These are phyloP conservation scores for Papilio demoleus DNA, from an alignment of 2,888 invertebrate genomes.

Conservation along the genomic window DNA sequence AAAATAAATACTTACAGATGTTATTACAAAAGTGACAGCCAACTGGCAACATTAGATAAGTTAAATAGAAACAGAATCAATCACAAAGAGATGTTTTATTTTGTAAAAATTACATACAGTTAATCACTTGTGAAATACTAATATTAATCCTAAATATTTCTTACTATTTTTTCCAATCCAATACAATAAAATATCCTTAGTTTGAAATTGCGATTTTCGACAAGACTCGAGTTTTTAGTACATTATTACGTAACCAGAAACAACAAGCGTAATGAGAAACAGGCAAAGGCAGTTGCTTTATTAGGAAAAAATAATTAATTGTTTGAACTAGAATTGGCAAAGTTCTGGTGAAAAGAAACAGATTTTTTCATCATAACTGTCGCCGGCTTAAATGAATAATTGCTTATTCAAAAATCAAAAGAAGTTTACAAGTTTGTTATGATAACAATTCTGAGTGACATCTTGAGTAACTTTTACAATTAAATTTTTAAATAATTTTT, in stretches of 20 bases:
- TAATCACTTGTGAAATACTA: too few species aligned
- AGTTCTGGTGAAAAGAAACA: background rate
- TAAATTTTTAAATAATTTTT: background rate
- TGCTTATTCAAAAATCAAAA: conserved; percentile 23
- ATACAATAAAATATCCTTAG: too few species aligned
- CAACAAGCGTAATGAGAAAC: background rate
- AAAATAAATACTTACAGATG: too few species aligned
- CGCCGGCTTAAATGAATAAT: conserved; percentile 12
- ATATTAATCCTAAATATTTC: too few species aligned
- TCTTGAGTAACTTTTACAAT: background rate
- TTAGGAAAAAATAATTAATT: background rate
- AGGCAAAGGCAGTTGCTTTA: background rate
- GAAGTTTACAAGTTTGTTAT: background rate
- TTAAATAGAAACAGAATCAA: too few species aligned
- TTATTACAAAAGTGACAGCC: too few species aligned
- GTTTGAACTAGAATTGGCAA: background rate
- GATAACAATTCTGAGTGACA: background rate
- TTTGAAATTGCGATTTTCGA: too few species aligned
- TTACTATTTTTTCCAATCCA: too few species aligned
- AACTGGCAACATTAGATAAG: too few species aligned
- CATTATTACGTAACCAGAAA: background rate
- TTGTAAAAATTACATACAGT: too few species aligned
- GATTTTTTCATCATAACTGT: conserved; percentile 4
- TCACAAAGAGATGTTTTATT: too few species aligned
- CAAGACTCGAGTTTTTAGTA: too few species aligned